A percentile compares a stretch with the other conserved stretches of the same genome.
Conservation (phyloP, 2,888 invertebrate genomes). For the Acronicta aceris region DNA sequence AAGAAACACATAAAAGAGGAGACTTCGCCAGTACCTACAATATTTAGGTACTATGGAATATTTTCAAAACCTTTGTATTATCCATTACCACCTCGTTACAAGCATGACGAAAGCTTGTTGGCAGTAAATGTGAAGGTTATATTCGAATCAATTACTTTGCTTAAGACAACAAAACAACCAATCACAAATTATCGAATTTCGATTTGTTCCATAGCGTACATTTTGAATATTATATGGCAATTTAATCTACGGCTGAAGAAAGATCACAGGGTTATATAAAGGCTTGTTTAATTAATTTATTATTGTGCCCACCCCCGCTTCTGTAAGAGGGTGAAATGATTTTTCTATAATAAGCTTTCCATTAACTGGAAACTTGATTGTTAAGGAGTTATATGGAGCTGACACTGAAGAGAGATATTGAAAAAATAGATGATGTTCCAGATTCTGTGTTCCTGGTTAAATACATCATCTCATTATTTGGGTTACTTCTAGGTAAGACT, state of each 20-base stretch:
- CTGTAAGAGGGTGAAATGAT: slow-evolving; percentile 51
- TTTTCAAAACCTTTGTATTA: too few species aligned
- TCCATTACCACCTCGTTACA: background rate
- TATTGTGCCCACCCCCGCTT: slow-evolving; percentile 41
- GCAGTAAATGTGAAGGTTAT: background rate
- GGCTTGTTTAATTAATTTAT: slow-evolving; percentile 64
- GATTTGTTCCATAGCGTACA: slow-evolving; percentile 49
- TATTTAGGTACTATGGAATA: too few species aligned
- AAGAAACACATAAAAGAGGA: too few species aligned
- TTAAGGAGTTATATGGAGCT: slow-evolving; percentile 53
- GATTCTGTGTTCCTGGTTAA: background rate
- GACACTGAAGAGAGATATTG: slow-evolving; percentile 12
- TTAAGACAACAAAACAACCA: slow-evolving; percentile 30
- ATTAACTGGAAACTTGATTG: slow-evolving; percentile 64
- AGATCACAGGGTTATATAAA: slow-evolving; percentile 57
- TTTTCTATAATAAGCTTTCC: slow-evolving; percentile 66
- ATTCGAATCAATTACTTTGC: slow-evolving; percentile 20
- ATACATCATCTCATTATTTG: too few species aligned
- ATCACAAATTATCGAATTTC: slow-evolving; percentile 64
- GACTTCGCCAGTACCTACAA: too few species aligned
- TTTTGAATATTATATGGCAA: slow-evolving; percentile 49
- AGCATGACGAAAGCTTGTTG: slow-evolving; percentile 2
- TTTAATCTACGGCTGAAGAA: slow-evolving; percentile 56
- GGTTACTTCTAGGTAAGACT: too few species aligned
- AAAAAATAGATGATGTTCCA: background rate